phyloP scores from a whole-genome alignment of 2,888 invertebrate genomes.

The Dorcus parallelipipedus region DNA sequence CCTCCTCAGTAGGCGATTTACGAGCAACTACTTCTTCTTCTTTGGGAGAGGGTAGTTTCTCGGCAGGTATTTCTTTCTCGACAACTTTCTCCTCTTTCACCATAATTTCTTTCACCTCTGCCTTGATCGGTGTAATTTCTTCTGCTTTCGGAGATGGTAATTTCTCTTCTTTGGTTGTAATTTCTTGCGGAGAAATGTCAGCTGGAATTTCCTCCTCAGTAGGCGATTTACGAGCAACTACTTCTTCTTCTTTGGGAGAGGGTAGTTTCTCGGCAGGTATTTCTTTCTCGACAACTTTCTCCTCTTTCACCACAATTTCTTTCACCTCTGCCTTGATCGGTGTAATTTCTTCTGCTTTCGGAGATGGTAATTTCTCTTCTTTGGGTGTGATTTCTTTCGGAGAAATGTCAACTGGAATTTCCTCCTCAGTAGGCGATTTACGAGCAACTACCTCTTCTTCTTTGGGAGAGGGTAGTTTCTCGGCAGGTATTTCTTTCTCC shows the following conservation, averaged over 20 bases:
- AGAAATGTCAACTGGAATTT: neutral
- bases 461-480: neutral
- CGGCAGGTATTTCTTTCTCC: neutral
- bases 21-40: neutral
- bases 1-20: no score
- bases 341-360: neutral
- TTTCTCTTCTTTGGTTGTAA: neutral
- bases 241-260: no score
- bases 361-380: neutral
- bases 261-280: no score
- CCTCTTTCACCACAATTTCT: no score
- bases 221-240: no score
- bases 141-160: neutral
- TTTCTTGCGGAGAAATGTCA: no score
- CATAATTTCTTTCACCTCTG: neutral
- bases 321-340: neutral
- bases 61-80: neutral
- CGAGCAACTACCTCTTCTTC: neutral
- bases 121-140: neutral
- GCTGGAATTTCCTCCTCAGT: no score
- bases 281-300: no score
- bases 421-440: no score
- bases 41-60: neutral
- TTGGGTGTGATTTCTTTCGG: neutral
- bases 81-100: neutral